Percentiles rank a stretch among this genome's conserved stretches.
Evolutionary conservation across 2,113 vertebrate genomes (phyloP).

Genomic region (Paedocypris sp.): DNA sequence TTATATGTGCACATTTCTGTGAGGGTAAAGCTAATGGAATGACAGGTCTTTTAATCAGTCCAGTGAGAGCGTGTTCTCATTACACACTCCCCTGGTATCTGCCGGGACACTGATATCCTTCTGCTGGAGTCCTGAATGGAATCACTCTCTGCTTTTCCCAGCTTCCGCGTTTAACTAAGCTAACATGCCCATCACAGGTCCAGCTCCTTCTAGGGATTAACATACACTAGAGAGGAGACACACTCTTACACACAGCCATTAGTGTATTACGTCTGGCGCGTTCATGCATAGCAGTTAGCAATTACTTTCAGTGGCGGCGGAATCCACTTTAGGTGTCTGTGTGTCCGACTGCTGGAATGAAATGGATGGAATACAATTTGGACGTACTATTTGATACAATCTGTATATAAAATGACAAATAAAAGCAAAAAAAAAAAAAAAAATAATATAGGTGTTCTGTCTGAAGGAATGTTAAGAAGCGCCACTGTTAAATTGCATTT

Average conservation of each 20-base stretch:
- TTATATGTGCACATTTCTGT: not conserved
- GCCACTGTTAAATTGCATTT: too few relatives aligned
- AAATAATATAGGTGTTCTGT: too few relatives aligned
- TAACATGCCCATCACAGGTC: not conserved
- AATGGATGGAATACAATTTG: not conserved
- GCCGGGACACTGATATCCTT: constrained; percentile 10
- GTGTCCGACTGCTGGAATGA: not conserved
- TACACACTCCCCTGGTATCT: constrained; percentile 15
- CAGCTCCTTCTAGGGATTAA: not conserved
- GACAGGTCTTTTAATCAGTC: constrained; percentile 17
- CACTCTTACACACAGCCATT: not conserved
- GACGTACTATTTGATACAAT: too few relatives aligned
- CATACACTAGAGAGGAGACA: not conserved
- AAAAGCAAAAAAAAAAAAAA: too few relatives aligned
- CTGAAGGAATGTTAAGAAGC: too few relatives aligned
- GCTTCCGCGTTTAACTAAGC: not conserved
- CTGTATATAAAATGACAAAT: too few relatives aligned
- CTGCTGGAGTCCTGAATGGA: not conserved
- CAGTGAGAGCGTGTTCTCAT: constrained; percentile 13
- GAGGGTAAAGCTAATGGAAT: constrained; percentile 11
- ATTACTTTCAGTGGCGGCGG: not conserved
- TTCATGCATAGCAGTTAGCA: constrained; percentile 20
- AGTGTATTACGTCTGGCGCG: not conserved
- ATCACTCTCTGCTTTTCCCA: not conserved
- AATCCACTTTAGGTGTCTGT: constrained; percentile 13